phyloP scores from a whole-genome alignment of 2,113 vertebrate species.

The Beaufortia kweichowensis region DNA sequence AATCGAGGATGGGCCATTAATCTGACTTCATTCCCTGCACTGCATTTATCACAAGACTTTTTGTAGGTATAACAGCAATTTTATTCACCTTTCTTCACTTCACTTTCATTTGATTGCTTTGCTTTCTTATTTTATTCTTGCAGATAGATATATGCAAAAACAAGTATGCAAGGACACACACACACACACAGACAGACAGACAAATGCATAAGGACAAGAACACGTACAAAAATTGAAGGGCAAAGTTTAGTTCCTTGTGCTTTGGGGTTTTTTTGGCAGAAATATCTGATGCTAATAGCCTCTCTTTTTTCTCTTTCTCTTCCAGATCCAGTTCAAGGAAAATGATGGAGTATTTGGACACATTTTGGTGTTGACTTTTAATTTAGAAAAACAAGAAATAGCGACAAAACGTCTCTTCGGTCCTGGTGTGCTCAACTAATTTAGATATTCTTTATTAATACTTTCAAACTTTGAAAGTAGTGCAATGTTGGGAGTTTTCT shows the following conservation, averaged over 20 bases:
- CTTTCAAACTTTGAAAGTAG: conserved; percentile 14
- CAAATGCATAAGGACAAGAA: conserved; percentile 21
- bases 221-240: conserved; percentile 60
- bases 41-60: conserved; percentile 41
- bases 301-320: conserved; percentile 32
- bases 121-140: not conserved
- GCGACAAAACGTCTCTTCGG: not conserved
- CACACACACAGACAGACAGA: not conserved
- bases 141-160: conserved; percentile 42
- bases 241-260: conserved; percentile 59
- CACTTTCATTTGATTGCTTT: not conserved
- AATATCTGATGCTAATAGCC: conserved; percentile 57
- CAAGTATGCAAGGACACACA: conserved; percentile 46
- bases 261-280: conserved; percentile 55
- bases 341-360: conserved; percentile 63
- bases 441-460: not conserved
- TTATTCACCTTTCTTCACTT: not conserved
- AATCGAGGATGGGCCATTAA: conserved; percentile 53
- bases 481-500: conserved; percentile 62
- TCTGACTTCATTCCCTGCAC: conserved; percentile 54
- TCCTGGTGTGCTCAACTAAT: too few species aligned
- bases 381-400: conserved; percentile 49
- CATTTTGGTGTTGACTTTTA: conserved; percentile 58
- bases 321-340: conserved; percentile 13
- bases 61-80: conserved; percentile 6